Evolutionary conservation across 2,113 vertebrate species (phyloP).

Genomic region (Neoarius graeffei): DNA sequence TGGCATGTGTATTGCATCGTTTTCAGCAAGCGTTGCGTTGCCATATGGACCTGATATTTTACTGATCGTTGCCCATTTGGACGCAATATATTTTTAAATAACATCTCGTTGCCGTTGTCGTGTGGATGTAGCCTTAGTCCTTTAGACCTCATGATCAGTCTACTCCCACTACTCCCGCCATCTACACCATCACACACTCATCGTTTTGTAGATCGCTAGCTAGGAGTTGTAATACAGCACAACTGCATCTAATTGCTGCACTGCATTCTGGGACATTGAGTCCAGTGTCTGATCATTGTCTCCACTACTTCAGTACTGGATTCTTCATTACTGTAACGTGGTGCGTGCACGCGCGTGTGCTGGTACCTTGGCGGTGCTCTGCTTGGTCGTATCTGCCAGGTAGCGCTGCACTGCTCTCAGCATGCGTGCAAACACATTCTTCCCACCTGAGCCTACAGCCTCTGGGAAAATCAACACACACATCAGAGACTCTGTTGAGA

Average conservation of each 20-base stretch:
- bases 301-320: too few species aligned
- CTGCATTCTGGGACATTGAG: neutral
- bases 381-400: conserved; percentile 56
- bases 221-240: neutral
- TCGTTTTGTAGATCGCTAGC: neutral
- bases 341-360: neutral
- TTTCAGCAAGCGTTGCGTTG: too few species aligned
- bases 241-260: neutral
- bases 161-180: neutral
- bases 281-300: neutral
- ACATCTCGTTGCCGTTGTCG: too few species aligned
- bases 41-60: too few species aligned
- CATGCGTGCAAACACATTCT: conserved; percentile 59
- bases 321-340: neutral
- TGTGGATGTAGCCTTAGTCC: neutral
- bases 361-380: conserved; percentile 32
- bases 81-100: too few species aligned
- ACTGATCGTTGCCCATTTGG: too few species aligned
- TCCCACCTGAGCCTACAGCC: conserved; percentile 39
- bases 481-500: neutral
- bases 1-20: too few species aligned
- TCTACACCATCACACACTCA: neutral
- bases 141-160: neutral
- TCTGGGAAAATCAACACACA: conserved; percentile 40
- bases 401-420: conserved; percentile 63